A percentile compares a stretch with the other conserved stretches of the same genome.
phyloP scores from a whole-genome alignment of 1,140 invertebrate species.

The Batillaria attramentaria region DNA sequence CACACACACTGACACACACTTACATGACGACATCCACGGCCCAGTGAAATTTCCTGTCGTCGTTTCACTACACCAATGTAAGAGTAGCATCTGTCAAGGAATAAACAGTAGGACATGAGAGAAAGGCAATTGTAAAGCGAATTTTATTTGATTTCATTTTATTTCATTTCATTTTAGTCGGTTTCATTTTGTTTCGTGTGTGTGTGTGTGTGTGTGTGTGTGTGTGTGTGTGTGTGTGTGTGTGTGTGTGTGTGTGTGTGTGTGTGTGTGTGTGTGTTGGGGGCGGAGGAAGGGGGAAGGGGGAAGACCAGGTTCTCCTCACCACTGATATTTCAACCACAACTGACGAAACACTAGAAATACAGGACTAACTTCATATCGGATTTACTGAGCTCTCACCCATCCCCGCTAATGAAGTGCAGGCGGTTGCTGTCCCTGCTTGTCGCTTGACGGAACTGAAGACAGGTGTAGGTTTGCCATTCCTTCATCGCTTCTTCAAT shows the following conservation, averaged over 20 bases:
- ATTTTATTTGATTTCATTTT: neutral
- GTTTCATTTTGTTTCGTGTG: neutral
- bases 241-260: neutral
- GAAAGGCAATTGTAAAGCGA: neutral
- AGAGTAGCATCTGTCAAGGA: neutral
- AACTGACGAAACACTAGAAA: neutral
- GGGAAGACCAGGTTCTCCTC: neutral
- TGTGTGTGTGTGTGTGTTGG: neutral
- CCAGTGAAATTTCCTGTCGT: neutral
- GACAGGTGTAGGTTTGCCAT: no score
- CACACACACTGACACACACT: constrained; percentile 1
- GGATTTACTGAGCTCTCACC: neutral
- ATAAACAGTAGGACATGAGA: neutral
- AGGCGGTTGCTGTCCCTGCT: no score
- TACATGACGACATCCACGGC: neutral
- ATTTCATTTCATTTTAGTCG: neutral
- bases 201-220: neutral
- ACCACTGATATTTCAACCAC: neutral
- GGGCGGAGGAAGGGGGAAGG: neutral
- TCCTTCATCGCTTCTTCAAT: no score
- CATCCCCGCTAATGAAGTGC: no score
- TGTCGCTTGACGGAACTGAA: no score
- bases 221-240: neutral
- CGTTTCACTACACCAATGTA: neutral
- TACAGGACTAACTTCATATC: neutral